phyloP scores from a whole-genome alignment of 2,113 vertebrate species.

The Colinus virginianus region DNA sequence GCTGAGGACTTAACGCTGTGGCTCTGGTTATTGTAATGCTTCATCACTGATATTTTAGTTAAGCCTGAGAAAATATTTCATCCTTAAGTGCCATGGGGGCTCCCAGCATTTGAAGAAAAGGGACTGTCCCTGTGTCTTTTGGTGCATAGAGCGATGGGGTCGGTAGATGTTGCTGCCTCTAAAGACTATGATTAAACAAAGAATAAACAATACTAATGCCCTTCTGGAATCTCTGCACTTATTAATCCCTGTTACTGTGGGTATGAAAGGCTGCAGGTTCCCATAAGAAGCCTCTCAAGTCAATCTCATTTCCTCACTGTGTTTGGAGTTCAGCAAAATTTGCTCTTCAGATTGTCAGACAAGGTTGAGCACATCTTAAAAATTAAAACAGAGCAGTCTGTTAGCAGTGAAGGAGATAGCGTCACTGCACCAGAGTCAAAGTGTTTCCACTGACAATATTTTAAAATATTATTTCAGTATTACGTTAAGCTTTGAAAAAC shows the following conservation, averaged over 20 bases:
- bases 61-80: conserved; percentile 16
- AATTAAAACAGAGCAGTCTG: not conserved
- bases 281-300: not conserved
- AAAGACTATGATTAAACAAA: not conserved
- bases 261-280: not conserved
- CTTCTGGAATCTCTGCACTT: not conserved
- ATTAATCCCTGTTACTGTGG: not conserved
- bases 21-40: conserved; percentile 25
- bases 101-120: not conserved
- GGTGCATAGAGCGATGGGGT: not conserved
- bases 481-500: conserved; percentile 3
- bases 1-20: conserved; percentile 7
- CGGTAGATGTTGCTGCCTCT: not conserved
- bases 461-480: conserved; percentile 18
- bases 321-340: conserved; percentile 1
- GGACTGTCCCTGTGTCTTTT: not conserved
- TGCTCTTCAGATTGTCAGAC: not conserved
- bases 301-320: not conserved
- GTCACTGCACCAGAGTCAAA: not conserved
- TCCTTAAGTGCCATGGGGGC: not conserved
- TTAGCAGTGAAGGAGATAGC: not conserved
- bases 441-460: not conserved
- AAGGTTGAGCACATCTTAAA: not conserved
- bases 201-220: not conserved
- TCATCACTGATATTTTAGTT: conserved; percentile 1